Base-by-base conservation (phyloP, 2,888 invertebrate species). In the Nycteola revayana region DNA sequence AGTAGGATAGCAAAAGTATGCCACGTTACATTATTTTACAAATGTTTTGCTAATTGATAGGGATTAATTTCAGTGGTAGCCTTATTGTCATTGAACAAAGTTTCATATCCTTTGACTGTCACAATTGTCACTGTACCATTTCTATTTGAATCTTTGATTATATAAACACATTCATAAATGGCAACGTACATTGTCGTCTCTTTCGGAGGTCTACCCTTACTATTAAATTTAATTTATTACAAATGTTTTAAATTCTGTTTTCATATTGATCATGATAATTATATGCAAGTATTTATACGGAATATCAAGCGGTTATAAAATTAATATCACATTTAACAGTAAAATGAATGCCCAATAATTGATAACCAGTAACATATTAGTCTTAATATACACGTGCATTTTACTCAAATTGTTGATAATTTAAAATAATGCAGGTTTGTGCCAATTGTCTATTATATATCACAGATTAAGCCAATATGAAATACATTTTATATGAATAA, bases 401-500 rank as follows among this genome's bases (percentile, higher is more conserved):
- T 22, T 53, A 32, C 30, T 45, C 30, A 25, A 36, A 28, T 36
- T 31, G 35, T 49, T 38, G 43, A 44, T 49, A 42, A 43, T 46
- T 30, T 50, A 40, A 36, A 56, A 42, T 53, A 49, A 54, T 52
- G 43, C 36, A 45, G 59, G 57, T 61, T 68, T 70, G 72, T 73
- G 73, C 69, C 61, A 66, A 68, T 56, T 64, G 49, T 73, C 66
- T 72, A 75, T 70, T 65, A 66, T 68, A 70, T 80, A 85, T 85
- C 85, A 84, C 85, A 85, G 84, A 80, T 82, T 70, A 84, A 84
- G 85, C 83, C 80, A 78, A 81, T 77, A 73, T 71, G 75, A 67
- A 73, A 60, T 67, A 56, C 28, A 56, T 36, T 47, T 44, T 50
- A 49, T 44, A 50, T 44, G 47, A 49, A 53, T 55, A n/a, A 53